These are phyloP conservation scores for Lycaena phlaeas DNA, from an alignment of 2,888 invertebrate genomes.

Conservation along the genomic window DNA sequence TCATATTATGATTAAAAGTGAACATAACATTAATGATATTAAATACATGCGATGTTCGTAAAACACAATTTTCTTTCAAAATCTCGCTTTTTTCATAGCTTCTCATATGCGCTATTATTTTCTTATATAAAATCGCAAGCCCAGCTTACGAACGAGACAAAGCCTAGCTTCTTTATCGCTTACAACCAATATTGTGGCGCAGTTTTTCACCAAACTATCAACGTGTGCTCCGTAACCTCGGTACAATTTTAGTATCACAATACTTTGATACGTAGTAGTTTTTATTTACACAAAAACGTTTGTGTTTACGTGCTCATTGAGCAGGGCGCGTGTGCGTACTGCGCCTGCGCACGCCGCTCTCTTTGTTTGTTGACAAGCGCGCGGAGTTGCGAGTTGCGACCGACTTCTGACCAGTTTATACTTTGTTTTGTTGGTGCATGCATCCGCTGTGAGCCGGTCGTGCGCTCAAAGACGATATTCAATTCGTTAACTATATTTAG, in stretches of 20 bases:
- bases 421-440: slow-evolving; percentile 39
- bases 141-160: too few relatives aligned
- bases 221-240: slow-evolving; percentile 16
- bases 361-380: slow-evolving; percentile 71
- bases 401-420: too few relatives aligned
- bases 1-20: too few relatives aligned
- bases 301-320: slow-evolving; percentile 64
- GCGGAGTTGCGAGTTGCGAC: too few relatives aligned
- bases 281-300: slow-evolving; percentile 17
- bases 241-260: slow-evolving; percentile 18
- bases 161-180: too few relatives aligned
- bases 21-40: too few relatives aligned
- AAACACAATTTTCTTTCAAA: too few relatives aligned
- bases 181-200: neutral
- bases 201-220: slow-evolving; percentile 1
- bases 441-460: slow-evolving; percentile 40
- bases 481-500: neutral
- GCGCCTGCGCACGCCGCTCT: slow-evolving; percentile 56
- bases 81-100: too few relatives aligned
- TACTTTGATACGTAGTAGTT: slow-evolving; percentile 12
- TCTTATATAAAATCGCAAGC: too few relatives aligned
- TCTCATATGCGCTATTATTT: too few relatives aligned
- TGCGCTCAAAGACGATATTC: slow-evolving; percentile 17
- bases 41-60: too few relatives aligned
- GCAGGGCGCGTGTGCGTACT: slow-evolving; percentile 42